phyloP scores from a whole-genome alignment of 2,113 vertebrate genomes.

The Pontoporia blainvillei region DNA sequence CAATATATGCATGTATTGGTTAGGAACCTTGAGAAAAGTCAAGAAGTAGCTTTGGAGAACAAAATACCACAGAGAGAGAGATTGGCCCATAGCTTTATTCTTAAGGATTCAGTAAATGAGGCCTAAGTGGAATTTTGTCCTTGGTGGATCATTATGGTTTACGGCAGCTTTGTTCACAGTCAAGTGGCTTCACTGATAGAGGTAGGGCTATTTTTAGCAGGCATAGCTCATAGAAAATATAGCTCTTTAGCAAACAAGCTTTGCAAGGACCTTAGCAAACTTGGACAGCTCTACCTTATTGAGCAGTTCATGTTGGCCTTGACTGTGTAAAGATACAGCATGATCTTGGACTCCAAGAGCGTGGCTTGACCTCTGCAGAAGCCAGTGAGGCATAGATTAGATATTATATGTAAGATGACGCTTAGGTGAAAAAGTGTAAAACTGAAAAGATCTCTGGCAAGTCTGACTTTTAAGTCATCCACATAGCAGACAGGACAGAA shows the following conservation, averaged over 20 bases:
- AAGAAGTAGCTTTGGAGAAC: background rate
- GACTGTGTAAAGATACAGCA: background rate
- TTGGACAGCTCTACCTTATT: background rate
- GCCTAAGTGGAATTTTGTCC: slow-evolving; percentile 38
- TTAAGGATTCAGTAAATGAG: background rate
- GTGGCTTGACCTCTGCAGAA: background rate
- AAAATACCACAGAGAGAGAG: background rate
- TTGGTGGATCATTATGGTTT: slow-evolving; percentile 55
- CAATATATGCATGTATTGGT: background rate
- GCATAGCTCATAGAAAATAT: slow-evolving; percentile 43
- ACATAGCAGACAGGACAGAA: background rate
- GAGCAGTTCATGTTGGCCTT: background rate
- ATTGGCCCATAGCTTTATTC: background rate
- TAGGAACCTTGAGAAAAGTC: background rate
- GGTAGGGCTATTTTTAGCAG: slow-evolving; percentile 42
- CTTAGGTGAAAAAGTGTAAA: background rate
- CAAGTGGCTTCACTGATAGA: slow-evolving; percentile 56
- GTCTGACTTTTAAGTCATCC: background rate
- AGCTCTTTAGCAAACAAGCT: slow-evolving; percentile 37
- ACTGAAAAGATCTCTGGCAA: background rate
- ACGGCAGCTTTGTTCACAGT: slow-evolving; percentile 40
- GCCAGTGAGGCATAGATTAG: background rate
- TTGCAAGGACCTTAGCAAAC: slow-evolving; percentile 16
- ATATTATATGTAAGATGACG: background rate
- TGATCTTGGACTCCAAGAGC: slow-evolving; percentile 4